These are phyloP conservation scores for Globodera ellingtonae DNA, from an alignment of 1,140 invertebrate species.

Conservation along the genomic window DNA sequence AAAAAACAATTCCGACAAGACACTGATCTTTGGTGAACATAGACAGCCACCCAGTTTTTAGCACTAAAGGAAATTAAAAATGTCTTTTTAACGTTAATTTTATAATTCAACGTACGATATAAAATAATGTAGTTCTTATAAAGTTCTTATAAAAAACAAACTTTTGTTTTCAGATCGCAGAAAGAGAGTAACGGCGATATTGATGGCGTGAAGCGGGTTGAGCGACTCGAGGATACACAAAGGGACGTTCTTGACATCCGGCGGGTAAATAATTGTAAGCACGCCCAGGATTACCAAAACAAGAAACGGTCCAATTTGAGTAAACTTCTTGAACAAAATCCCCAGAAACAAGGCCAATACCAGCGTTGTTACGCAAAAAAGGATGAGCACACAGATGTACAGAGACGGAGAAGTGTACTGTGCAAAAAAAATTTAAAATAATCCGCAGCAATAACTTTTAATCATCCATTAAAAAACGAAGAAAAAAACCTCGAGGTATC, in stretches of 20 bases:
- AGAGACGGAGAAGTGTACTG: conserved; percentile 27
- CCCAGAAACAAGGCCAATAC: conserved; percentile 37
- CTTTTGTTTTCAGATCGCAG: conserved; percentile 38
- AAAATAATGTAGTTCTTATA: no score
- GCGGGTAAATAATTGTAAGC: conserved; percentile 18
- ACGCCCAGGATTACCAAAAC: conserved; percentile 6
- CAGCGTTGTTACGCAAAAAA: conserved; percentile 33
- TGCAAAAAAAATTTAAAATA: conserved; percentile 24
- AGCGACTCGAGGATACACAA: conserved; percentile 47
- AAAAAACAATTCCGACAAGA: conserved; percentile 42
- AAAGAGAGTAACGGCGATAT: conserved; percentile 30
- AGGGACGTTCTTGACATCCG: conserved; percentile 31
- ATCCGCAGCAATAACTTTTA: neutral
- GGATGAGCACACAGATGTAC: conserved; percentile 37
- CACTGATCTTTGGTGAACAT: conserved; percentile 41
- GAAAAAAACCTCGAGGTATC: neutral
- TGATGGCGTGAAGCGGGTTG: conserved; percentile 41
- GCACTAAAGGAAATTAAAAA: conserved; percentile 35
- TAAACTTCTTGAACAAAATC: conserved; percentile 12
- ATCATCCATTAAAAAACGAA: neutral
- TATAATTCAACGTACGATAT: no score
- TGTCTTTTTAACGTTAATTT: no score
- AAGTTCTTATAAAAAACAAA: conserved; percentile 14
- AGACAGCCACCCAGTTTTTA: conserved; percentile 44
- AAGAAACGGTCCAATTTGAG: conserved; percentile 14